phyloP scores from a whole-genome alignment of 2,113 vertebrate genomes.

The Eira barbara region DNA sequence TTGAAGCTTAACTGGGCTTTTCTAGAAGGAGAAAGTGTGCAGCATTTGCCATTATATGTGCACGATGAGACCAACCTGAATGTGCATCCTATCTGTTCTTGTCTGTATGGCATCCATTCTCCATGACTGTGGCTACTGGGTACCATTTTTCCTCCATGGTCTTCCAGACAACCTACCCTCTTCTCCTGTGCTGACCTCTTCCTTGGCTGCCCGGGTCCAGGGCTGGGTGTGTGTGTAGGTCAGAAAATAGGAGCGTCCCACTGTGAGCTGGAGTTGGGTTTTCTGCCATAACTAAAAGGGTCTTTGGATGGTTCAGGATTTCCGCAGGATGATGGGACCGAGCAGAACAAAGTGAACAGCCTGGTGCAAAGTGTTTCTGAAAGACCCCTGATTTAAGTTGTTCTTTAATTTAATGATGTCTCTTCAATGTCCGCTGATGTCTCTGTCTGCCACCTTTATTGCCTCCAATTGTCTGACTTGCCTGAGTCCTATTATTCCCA shows the following conservation, averaged over 20 bases:
- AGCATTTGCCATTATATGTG: fast-evolving
- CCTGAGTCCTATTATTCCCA: background rate
- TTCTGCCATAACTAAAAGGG: background rate
- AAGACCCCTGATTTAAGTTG: background rate
- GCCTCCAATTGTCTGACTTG: background rate
- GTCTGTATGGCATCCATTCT: too few species aligned
- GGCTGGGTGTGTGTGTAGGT: background rate
- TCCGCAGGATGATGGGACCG: background rate
- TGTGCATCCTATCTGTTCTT: fast-evolving
- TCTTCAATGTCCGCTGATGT: background rate
- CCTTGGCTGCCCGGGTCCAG: background rate
- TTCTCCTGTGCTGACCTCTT: background rate
- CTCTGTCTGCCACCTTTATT: background rate
- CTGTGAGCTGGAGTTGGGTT: background rate
- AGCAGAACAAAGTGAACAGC: background rate
- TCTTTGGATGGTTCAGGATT: background rate
- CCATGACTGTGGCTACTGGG: background rate
- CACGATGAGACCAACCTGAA: background rate
- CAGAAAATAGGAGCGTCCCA: fast-evolving
- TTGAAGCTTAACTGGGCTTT: background rate
- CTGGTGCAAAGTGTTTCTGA: background rate
- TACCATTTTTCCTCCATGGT: background rate
- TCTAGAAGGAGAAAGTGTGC: background rate
- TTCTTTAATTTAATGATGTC: background rate
- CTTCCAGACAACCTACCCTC: background rate